Percentiles rank a stretch among this genome's conserved stretches.
These are phyloP conservation scores for Hepsetus odoe DNA, from an alignment of 2,113 vertebrate species.

Conservation along the genomic window DNA sequence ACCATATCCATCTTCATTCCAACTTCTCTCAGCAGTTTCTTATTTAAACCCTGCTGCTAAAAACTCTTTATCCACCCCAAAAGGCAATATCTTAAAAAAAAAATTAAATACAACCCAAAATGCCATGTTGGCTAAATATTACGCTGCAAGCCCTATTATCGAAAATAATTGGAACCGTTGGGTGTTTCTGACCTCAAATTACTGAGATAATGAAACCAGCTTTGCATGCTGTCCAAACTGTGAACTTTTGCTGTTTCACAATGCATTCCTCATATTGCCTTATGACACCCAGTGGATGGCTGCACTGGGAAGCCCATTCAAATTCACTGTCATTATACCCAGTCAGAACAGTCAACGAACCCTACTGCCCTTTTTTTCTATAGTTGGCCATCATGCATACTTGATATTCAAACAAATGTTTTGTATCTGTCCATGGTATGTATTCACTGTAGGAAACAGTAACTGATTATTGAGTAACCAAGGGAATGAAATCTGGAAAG, in stretches of 20 bases:
- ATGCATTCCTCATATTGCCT: constrained; percentile 5
- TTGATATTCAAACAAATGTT: not conserved
- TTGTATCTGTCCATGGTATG: not conserved
- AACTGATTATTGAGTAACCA: not conserved
- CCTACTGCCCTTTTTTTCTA: constrained; percentile 3
- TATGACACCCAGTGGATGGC: not conserved
- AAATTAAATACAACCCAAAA: constrained; percentile 35
- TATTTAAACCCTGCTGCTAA: not conserved
- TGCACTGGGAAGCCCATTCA: not conserved
- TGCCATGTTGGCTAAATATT: constrained; percentile 21
- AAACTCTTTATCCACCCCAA: not conserved
- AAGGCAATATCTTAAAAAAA: not conserved
- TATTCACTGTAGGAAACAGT: not conserved
- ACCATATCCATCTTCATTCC: not conserved
- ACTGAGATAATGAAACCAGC: constrained; percentile 33
- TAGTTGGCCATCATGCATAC: not conserved
- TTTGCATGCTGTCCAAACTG: not conserved
- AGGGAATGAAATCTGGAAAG: not conserved
- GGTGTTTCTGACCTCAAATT: constrained; percentile 18
- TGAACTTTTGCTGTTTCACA: constrained; percentile 22
- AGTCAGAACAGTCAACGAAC: not conserved
- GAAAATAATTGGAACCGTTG: constrained; percentile 29
- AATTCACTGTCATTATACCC: constrained; percentile 27
- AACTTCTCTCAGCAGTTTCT: not conserved
- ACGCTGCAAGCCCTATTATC: constrained; percentile 14